Percentiles rank a stretch among this genome's conserved stretches.
Conservation (phyloP, 2,113 vertebrate species). For the Falco punctatus region DNA sequence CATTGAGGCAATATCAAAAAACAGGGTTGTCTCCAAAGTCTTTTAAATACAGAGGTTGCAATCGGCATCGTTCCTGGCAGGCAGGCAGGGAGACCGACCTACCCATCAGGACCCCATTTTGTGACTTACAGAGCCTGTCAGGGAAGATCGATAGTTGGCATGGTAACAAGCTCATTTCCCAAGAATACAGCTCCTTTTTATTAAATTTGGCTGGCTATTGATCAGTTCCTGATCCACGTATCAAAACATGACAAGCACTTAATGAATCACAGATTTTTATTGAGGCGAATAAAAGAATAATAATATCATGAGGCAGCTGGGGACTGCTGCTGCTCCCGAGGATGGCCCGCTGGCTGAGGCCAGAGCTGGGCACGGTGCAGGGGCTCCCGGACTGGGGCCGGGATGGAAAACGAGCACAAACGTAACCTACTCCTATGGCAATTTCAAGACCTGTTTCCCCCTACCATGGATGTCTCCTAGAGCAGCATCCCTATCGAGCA, state of each 20-base stretch:
- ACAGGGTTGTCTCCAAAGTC: background rate
- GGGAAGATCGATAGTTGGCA: slow-evolving; percentile 79
- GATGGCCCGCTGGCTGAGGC: background rate
- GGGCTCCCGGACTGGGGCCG: background rate
- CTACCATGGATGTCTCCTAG: background rate
- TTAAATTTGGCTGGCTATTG: slow-evolving; percentile 79
- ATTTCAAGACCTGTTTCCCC: background rate
- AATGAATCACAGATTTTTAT: slow-evolving; percentile 67
- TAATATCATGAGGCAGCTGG: background rate
- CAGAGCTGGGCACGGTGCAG: background rate
- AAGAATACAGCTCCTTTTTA: slow-evolving; percentile 74
- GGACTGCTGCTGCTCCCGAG: background rate
- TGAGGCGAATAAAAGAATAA: slow-evolving; percentile 51
- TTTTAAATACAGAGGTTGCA: background rate
- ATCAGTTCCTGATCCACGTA: slow-evolving; percentile 72
- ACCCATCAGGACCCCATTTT: slow-evolving; percentile 63
- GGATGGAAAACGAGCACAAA: background rate
- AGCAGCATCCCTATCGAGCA: background rate
- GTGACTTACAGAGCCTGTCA: slow-evolving; percentile 63
- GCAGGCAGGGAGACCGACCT: slow-evolving; percentile 23
- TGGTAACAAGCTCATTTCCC: slow-evolving; percentile 76
- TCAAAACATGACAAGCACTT: slow-evolving; percentile 74
- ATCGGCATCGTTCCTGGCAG: slow-evolving; percentile 13
- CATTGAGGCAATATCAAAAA: background rate
- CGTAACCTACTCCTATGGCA: background rate